Evolutionary conservation across 30 jellyfish, hydroid and myxozoan species (phyloP).

Genomic region (Catostylus mosaicus): DNA sequence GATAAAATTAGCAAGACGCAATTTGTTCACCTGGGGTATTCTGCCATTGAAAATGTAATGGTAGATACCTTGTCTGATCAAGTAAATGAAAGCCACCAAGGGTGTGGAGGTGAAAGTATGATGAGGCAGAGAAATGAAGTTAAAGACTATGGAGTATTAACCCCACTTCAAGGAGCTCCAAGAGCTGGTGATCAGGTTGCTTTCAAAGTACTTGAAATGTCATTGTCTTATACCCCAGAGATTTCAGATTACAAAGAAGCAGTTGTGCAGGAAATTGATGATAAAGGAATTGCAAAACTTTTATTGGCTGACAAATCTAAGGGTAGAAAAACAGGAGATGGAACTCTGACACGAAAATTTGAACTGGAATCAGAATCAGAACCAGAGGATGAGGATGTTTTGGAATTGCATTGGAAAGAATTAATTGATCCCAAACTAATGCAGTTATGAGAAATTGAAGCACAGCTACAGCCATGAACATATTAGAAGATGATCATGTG

Average conservation of each 20-base stretch:
- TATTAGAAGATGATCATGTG: too few species aligned
- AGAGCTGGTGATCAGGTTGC: conserved; percentile 56
- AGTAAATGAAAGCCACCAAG: neutral
- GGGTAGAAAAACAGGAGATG: conserved; percentile 33
- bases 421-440: conserved; percentile 10
- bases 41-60: too few species aligned
- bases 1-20: too few species aligned
- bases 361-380: conserved; percentile 32
- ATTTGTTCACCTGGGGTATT: too few species aligned
- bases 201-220: conserved; percentile 48
- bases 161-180: conserved; percentile 57
- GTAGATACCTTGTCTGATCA: neutral
- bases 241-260: conserved; percentile 63
- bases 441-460: too few species aligned
- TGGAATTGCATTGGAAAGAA: conserved; percentile 29
- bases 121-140: neutral
- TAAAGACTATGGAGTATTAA: neutral
- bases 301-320: conserved; percentile 19
- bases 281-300: neutral
- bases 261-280: conserved; percentile 15
- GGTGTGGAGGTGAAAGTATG: neutral
- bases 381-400: conserved; percentile 8
- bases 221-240: conserved; percentile 58
- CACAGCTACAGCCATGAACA: too few species aligned
- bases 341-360: conserved; percentile 20